phyloP scores from a whole-genome alignment of 2,888 invertebrate species.

The Halocaridina rubra region DNA sequence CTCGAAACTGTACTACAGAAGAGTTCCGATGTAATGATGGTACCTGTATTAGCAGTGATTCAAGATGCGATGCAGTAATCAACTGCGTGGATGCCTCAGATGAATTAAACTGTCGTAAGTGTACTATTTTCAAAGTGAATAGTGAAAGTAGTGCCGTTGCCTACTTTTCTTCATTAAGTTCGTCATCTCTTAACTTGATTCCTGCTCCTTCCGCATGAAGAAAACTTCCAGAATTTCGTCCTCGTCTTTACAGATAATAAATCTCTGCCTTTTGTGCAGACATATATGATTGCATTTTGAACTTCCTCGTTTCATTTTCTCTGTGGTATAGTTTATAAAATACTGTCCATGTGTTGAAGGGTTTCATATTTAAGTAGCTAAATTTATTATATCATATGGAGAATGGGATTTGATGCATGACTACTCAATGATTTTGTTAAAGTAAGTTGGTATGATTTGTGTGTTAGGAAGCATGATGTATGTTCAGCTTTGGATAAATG shows the following conservation, averaged over 20 bases:
- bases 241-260: not conserved
- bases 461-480: no score
- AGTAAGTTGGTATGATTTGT: no score
- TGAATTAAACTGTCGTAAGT: slow-evolving; percentile 53
- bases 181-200: not conserved
- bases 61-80: slow-evolving; percentile 74
- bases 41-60: slow-evolving; percentile 77
- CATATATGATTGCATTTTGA: no score
- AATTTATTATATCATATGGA: no score
- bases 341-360: no score
- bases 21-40: slow-evolving; percentile 81
- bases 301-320: no score
- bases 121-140: not conserved
- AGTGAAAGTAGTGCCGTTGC: not conserved
- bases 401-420: no score
- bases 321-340: no score
- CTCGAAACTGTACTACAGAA: slow-evolving; percentile 68
- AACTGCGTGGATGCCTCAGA: slow-evolving; percentile 55
- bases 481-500: no score
- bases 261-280: not conserved
- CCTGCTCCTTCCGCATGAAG: slow-evolving; percentile 2
- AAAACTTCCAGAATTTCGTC: not conserved
- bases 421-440: no score
- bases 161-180: not conserved
- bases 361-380: no score